Evolutionary conservation across 2,113 vertebrate genomes (phyloP).

Genomic region (Dinomys branickii): DNA sequence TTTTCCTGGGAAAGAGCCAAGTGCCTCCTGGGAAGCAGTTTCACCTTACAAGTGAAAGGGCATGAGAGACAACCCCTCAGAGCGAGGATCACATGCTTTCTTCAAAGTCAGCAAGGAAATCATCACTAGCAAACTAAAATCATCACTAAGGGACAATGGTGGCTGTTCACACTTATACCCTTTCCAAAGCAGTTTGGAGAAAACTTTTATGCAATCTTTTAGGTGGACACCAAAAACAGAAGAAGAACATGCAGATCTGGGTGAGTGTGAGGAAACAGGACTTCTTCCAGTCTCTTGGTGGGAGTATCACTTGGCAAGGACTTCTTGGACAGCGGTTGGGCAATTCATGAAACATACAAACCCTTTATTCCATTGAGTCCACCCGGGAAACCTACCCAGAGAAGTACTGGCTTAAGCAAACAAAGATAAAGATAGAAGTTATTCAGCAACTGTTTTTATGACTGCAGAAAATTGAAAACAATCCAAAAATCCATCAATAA

Average conservation of each 20-base stretch:
- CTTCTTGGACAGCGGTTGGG: neutral
- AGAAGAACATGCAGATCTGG: neutral
- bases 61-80: neutral
- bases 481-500: neutral
- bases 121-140: neutral
- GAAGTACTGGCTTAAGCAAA: slow-evolving; percentile 9
- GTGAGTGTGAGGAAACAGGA: neutral
- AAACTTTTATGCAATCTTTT: neutral
- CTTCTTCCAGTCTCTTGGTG: neutral
- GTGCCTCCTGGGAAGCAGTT: neutral
- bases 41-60: neutral
- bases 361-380: neutral
- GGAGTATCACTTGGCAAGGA: neutral
- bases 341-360: neutral
- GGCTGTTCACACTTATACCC: neutral
- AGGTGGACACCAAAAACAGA: neutral
- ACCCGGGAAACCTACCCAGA: neutral
- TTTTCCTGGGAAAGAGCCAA: slow-evolving; percentile 20
- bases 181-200: neutral
- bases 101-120: neutral
- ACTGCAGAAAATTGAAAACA: neutral
- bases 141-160: neutral
- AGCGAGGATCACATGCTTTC: neutral
- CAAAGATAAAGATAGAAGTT: neutral
- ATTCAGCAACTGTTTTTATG: neutral